Base-by-base conservation (phyloP, 2,113 vertebrate species). In the Scopus umbretta region DNA sequence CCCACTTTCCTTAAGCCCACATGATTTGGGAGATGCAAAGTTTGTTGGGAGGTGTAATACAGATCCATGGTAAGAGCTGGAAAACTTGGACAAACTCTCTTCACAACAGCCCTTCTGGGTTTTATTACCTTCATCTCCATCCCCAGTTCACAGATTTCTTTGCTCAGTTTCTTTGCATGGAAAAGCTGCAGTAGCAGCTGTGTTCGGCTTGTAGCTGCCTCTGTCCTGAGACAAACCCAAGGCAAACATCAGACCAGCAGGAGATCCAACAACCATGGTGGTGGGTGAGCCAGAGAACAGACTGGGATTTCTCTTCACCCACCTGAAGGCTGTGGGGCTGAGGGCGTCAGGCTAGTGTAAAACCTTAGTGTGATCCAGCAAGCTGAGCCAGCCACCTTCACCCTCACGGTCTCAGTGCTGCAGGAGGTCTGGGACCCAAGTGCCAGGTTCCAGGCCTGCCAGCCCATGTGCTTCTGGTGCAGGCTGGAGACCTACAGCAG, bases 351-450 rank as follows among this genome's bases (percentile, higher is more conserved):
- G 13, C 27, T 26, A 1, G 0, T 50, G 11, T 23, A 53, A 94
- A 86, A 67, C 40, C 34, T 45, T 40, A n/a, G 45, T 86, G 62
- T 74, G n/a, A 42, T 58, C 7, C 50, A 80, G 32, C n/a, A 45
- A 26, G 0, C 55, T 1, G 0, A 85, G 62, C 71, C 1, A 0
- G 36, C 43, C 3, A 0, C 70, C 32, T 50, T 80, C 20, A 27
- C 34, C 26, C 32, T 68, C 5, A 12, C 2, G 1, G 6, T 45
- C 29, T 23, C 63, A 8, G 27, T 17, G 10, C 49, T 50, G 40
- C 5, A 0, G 34, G 19, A 63, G 13, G 22, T 50, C n/a, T 70
- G 53, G 43, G 58, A 47, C 27, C 30, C 27, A 55, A 20, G 21
- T 5, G 3, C 12, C 18, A 49, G 23, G 34, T 91, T 49, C 32